Conservation (phyloP, 2,113 vertebrate genomes). For the Otis tarda region DNA sequence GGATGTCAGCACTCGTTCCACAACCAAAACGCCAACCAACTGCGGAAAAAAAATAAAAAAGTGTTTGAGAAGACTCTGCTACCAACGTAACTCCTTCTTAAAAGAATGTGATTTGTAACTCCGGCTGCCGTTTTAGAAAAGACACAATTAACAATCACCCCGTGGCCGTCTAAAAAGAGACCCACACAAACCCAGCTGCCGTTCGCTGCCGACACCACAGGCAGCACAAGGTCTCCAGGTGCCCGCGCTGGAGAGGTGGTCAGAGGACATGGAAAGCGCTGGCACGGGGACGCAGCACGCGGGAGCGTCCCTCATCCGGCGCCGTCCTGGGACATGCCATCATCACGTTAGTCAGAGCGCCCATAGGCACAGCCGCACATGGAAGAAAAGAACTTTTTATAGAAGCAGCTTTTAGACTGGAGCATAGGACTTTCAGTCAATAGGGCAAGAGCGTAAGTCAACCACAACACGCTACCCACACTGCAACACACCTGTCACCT, state of each 20-base stretch:
- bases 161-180: not conserved
- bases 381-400: not conserved
- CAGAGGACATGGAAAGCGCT: accelerated
- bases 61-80: not conserved
- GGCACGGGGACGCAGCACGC: not conserved
- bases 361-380: accelerated
- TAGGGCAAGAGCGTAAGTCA: accelerated
- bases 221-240: not conserved
- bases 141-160: not conserved
- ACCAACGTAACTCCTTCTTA: not conserved
- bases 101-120: accelerated
- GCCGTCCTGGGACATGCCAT: not conserved
- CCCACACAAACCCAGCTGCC: accelerated
- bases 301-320: not conserved
- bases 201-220: not conserved
- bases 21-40: not conserved
- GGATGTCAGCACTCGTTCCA: not conserved
- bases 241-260: accelerated
- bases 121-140: not conserved
- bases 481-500: not conserved
- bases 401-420: not conserved
- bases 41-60: not conserved
- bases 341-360: accelerated
- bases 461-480: accelerated
- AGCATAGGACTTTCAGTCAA: not conserved